A percentile compares a stretch with the other conserved stretches of the same genome.
phyloP scores from a whole-genome alignment of 2,113 vertebrate species.

The Archilochus colubris region DNA sequence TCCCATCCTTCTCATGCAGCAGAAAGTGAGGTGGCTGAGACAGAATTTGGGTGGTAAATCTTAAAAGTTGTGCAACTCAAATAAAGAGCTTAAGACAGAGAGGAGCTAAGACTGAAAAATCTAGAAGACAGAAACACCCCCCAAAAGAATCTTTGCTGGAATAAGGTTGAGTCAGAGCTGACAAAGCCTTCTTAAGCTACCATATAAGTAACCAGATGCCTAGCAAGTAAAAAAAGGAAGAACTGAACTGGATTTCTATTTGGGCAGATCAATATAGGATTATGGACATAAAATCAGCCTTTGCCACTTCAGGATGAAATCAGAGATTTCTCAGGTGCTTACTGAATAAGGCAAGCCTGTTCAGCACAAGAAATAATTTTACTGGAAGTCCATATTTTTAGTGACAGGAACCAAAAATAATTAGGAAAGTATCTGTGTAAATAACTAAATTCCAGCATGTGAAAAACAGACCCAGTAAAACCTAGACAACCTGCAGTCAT shows the following conservation, averaged over 20 bases:
- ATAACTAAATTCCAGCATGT: background rate
- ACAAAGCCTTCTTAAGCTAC: background rate
- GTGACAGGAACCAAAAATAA: background rate
- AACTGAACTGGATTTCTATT: constrained; percentile 4
- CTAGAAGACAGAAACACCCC: background rate
- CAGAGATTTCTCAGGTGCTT: background rate
- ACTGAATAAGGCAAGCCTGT: background rate
- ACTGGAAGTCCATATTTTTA: background rate
- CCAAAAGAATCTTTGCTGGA: background rate
- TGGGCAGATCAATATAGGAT: background rate
- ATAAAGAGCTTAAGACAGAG: background rate
- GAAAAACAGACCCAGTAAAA: background rate
- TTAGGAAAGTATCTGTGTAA: background rate
- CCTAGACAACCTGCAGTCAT: background rate
- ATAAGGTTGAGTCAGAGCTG: constrained; percentile 2
- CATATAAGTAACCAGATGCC: background rate
- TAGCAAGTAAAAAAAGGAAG: constrained; percentile 17
- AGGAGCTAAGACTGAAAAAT: background rate
- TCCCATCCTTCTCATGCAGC: fast-evolving
- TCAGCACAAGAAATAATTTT: background rate
- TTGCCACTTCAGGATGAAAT: background rate
- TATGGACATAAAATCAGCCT: background rate
- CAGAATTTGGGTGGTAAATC: background rate
- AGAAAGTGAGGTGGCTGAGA: background rate
- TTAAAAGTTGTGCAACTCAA: background rate